Evolutionary conservation across 2,113 vertebrate genomes (phyloP).

Genomic region (Gnathonemus echidnorhynchus): DNA sequence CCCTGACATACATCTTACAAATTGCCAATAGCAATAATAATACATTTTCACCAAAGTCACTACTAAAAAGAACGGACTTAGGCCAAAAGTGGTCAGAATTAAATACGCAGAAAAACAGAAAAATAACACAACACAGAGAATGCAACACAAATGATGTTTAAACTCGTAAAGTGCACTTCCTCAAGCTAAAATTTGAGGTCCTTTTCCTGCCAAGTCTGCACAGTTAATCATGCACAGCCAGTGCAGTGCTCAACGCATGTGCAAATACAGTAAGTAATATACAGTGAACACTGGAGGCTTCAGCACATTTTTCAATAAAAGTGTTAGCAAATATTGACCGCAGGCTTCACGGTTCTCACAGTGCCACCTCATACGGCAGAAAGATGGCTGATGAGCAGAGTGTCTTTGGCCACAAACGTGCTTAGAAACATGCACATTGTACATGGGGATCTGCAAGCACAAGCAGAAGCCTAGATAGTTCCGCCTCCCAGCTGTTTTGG

Average conservation of each 20-base stretch:
- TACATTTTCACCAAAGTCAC: not conserved
- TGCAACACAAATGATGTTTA: not conserved
- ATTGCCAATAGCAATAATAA: not conserved
- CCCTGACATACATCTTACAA: not conserved
- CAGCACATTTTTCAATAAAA: not conserved
- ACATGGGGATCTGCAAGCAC: not conserved
- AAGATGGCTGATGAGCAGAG: not conserved
- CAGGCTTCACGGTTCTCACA: not conserved
- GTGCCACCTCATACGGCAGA: not conserved
- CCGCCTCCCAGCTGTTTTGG: not conserved
- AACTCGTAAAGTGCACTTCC: not conserved
- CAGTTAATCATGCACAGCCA: not conserved
- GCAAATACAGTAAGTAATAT: not conserved
- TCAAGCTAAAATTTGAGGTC: not conserved
- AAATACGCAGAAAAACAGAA: not conserved
- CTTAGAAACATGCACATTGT: not conserved
- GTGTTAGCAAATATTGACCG: not conserved
- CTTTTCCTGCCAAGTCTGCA: not conserved
- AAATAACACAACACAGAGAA: not conserved
- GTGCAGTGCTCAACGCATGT: not conserved
- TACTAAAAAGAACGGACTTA: not conserved
- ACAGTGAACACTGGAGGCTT: not conserved
- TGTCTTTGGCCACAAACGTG: not conserved
- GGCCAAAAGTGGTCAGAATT: not conserved
- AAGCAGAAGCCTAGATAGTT: not conserved